Percentiles rank a stretch among this genome's conserved stretches.
Evolutionary conservation across 2,888 invertebrate species (phyloP).

Genomic region (Erebia ligea): DNA sequence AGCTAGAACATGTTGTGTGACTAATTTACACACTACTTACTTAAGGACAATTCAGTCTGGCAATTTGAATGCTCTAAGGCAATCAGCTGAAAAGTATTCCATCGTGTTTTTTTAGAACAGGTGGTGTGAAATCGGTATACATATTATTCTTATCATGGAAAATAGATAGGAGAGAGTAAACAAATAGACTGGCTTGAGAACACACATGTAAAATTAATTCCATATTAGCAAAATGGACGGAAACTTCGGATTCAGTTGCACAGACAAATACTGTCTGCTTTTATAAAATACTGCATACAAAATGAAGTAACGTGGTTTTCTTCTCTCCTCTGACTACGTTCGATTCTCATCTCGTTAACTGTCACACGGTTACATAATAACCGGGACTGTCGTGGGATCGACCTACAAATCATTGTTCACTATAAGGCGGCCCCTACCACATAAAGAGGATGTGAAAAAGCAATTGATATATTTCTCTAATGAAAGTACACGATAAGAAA

Average conservation of each 20-base stretch:
- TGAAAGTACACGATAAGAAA: neutral
- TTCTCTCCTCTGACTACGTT: neutral
- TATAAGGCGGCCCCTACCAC: conserved; percentile 12
- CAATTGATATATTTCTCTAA: conserved; percentile 13
- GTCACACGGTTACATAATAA: conserved; percentile 35
- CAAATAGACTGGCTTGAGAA: too few species aligned
- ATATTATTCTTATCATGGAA: too few species aligned
- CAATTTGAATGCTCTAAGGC: too few species aligned
- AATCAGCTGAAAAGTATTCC: too few species aligned
- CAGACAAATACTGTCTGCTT: neutral
- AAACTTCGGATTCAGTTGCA: too few species aligned
- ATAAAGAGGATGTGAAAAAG: conserved; percentile 36
- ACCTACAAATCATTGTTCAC: conserved; percentile 37
- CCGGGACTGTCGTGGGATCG: conserved; percentile 37
- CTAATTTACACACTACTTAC: neutral
- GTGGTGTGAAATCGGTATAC: too few species aligned
- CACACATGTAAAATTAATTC: too few species aligned
- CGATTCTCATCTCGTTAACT: neutral
- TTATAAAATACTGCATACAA: too few species aligned
- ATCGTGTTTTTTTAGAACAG: too few species aligned
- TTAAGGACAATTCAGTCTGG: too few species aligned
- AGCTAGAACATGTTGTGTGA: neutral
- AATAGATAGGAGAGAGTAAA: too few species aligned
- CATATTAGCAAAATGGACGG: too few species aligned
- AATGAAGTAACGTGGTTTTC: neutral